Evolutionary conservation across 2,797 vertebrate species (phyloP).

Genomic region (Eutrigla gurnardus): DNA sequence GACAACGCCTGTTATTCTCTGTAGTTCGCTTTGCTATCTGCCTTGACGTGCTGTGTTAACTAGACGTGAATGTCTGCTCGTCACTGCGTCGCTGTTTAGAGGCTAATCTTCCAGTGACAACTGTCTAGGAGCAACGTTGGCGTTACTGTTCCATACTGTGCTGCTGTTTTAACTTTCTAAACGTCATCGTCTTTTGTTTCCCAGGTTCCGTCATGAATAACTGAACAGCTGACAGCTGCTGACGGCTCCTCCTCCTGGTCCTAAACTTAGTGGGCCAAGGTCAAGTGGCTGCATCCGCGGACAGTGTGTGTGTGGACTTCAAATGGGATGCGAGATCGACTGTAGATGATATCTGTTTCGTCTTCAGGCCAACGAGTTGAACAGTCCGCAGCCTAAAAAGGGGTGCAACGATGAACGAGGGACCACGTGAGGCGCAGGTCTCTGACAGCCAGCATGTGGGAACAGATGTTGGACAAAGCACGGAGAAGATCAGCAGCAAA

Average conservation of each 20-base stretch:
- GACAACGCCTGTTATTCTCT: too few species aligned
- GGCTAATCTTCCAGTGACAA: neutral
- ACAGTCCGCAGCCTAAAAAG: slow-evolving; percentile 9
- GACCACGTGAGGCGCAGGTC: slow-evolving; percentile 11
- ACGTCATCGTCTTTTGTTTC: neutral
- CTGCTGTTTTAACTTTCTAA: neutral
- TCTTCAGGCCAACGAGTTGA: slow-evolving; percentile 13
- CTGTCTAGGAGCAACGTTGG: neutral
- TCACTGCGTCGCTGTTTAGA: neutral
- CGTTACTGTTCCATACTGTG: neutral
- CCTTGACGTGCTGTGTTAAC: neutral
- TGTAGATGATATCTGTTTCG: slow-evolving; percentile 6
- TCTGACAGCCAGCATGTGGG: slow-evolving; percentile 34
- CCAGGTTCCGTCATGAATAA: slow-evolving; percentile 18
- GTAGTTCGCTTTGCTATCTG: neutral
- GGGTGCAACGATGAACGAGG: slow-evolving; percentile 66
- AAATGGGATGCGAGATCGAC: slow-evolving; percentile 39
- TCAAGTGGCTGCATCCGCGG: neutral
- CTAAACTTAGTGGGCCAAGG: neutral
- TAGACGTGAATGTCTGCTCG: neutral
- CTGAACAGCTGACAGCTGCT: slow-evolving; percentile 12
- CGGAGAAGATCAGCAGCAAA: slow-evolving; percentile 28
- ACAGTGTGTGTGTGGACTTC: slow-evolving; percentile 2
- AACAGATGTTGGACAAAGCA: slow-evolving; percentile 32
- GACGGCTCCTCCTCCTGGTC: neutral